Evolutionary conservation across 1,140 invertebrate species (phyloP), one percentile per base, ranked within the genome.

Genomic region (Geopemphigus sp.): DNA sequence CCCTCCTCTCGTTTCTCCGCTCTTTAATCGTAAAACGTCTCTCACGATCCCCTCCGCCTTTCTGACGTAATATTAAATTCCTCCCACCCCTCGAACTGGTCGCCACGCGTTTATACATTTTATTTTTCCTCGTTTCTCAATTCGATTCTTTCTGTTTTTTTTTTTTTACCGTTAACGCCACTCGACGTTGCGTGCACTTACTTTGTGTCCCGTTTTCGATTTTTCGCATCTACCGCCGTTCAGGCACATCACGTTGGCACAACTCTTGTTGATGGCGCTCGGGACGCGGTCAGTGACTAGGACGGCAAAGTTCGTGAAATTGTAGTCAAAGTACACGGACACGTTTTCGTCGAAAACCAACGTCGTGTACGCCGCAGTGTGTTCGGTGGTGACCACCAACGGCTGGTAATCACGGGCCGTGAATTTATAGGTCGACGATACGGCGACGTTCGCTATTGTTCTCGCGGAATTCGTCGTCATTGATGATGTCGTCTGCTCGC

Each of bases 171-270:
- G n/a, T n/a, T n/a, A n/a, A n/a, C n/a, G n/a, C n/a, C n/a, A n/a
- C n/a, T n/a, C n/a, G n/a, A n/a, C n/a, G n/a, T n/a, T n/a, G n/a
- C n/a, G n/a, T n/a, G 1, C 15, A 29, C 74, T 47, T n/a, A 78
- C 74, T 5, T 50, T 59, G 39, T 11, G 57, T 17, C 57, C 74
- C 5, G 22, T 50, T 78, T 63, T 78, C 1, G 56, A 78, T 63
- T 63, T 63, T 26, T 61, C 56, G 10, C 74, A 78, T 12, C 3
- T 26, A 0, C 74, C 74, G 10, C 74, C 74, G 57, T 78, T 78
- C 22, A 61, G 17, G 14, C 74, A 78, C 45, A 24, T 26, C 14
- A 59, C 39, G 10, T 45, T 26, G 0, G 15, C 39, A 14, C 56
- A 61, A 54, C 57, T 63, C 26, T 53, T 53, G 15, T 70, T 47